Evolutionary conservation across 2,888 invertebrate genomes (phyloP).

Genomic region (Helleia helle): DNA sequence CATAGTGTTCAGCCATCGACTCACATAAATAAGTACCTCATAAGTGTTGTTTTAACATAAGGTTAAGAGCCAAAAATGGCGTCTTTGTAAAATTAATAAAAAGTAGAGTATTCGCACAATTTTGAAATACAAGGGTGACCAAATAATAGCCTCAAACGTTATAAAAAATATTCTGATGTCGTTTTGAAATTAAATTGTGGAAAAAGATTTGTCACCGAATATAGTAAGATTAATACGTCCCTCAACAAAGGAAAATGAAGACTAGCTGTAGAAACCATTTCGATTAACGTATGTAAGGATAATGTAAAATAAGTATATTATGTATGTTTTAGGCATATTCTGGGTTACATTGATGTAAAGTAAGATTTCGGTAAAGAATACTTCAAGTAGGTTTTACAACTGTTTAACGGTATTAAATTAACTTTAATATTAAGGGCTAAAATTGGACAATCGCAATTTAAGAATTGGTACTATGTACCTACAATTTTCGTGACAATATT

Average conservation of each 20-base stretch:
- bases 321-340: neutral
- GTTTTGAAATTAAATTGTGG: neutral
- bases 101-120: conserved; percentile 43
- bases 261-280: neutral
- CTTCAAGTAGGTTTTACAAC: conserved; percentile 1
- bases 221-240: neutral
- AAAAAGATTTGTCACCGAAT: neutral
- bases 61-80: neutral
- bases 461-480: neutral
- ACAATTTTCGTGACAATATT: no score
- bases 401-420: neutral
- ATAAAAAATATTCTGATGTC: conserved; percentile 12
- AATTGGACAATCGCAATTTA: neutral
- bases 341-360: neutral
- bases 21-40: neutral
- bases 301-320: neutral
- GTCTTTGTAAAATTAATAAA: neutral
- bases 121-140: conserved; percentile 46
- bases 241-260: neutral
- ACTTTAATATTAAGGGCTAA: neutral
- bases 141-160: conserved; percentile 33
- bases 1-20: neutral
- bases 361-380: conserved; percentile 1
- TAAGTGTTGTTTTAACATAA: neutral
- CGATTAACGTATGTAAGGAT: neutral